A percentile compares a stretch with the other conserved stretches of the same genome.
These are phyloP conservation scores for Augochlorella aurata DNA, from an alignment of 2,888 invertebrate species.

Conservation along the genomic window DNA sequence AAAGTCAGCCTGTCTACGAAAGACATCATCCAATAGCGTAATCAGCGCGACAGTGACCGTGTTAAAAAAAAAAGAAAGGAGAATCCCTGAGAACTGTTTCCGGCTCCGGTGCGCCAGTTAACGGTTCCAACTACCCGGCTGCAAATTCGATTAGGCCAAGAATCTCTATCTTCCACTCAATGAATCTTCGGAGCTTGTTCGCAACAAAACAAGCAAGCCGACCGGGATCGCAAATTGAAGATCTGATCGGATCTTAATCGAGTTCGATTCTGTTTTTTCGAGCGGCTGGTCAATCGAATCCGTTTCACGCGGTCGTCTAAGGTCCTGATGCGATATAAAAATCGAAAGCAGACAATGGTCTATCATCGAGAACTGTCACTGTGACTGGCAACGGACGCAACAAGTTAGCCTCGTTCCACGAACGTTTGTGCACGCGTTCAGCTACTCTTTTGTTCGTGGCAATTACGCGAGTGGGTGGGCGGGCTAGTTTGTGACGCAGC, in stretches of 20 bases:
- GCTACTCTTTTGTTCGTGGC: conserved; percentile 27
- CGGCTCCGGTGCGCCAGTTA: neutral
- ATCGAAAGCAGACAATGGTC: neutral
- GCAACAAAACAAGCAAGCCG: neutral
- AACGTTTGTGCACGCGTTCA: conserved; percentile 24
- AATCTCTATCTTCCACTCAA: neutral
- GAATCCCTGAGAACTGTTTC: neutral
- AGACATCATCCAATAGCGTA: neutral
- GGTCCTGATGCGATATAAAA: too few relatives aligned
- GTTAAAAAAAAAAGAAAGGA: neutral
- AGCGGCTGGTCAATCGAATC: neutral
- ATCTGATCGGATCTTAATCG: neutral
- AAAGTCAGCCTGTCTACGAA: too few relatives aligned
- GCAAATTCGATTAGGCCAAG: neutral
- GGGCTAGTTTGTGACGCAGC: neutral
- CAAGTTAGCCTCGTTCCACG: conserved; percentile 42
- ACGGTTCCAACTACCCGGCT: neutral
- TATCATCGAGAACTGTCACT: conserved; percentile 20
- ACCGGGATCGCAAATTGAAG: neutral
- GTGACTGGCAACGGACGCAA: conserved; percentile 38
- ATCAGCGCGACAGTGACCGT: neutral
- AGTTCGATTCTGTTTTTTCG: neutral
- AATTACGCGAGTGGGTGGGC: conserved; percentile 17
- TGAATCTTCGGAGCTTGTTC: neutral
- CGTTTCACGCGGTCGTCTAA: too few relatives aligned